Evolutionary conservation across 2,888 invertebrate genomes (phyloP).

Genomic region (Acleris holmiana): DNA sequence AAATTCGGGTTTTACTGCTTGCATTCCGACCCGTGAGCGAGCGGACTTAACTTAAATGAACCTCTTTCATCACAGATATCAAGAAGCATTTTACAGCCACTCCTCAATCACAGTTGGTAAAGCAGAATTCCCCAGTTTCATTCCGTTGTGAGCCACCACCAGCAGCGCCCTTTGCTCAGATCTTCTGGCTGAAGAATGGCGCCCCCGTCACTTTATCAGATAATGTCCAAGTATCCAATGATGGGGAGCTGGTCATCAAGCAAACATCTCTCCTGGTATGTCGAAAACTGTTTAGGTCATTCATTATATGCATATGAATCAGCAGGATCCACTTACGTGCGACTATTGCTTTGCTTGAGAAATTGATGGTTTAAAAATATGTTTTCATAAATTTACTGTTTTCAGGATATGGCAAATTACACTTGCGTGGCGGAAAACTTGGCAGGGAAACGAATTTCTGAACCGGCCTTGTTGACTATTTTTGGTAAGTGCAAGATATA

Average conservation of each 20-base stretch:
- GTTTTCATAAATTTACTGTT: conserved; percentile 19
- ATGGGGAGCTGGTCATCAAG: conserved; percentile 93
- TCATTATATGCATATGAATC: no score
- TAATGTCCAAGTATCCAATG: conserved; percentile 90
- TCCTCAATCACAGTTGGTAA: conserved; percentile 93
- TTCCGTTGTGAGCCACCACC: conserved; percentile 94
- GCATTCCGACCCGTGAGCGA: neutral
- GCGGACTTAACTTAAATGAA: neutral
- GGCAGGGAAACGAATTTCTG: conserved; percentile 93
- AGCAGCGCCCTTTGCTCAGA: conserved; percentile 93
- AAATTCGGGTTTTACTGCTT: no score
- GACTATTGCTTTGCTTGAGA: no score
- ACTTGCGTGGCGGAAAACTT: conserved; percentile 97
- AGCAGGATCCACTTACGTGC: no score
- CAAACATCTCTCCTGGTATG: conserved; percentile 90
- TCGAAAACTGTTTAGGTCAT: no score
- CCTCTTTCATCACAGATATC: conserved; percentile 85
- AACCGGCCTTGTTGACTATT: conserved; percentile 94
- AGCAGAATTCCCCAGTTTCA: conserved; percentile 92
- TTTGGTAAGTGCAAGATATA: conserved; percentile 89
- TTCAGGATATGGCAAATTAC: conserved; percentile 96
- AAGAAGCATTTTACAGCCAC: conserved; percentile 95
- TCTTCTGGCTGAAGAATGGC: conserved; percentile 94
- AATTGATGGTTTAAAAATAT: neutral
- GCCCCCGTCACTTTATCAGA: conserved; percentile 86